A percentile compares a stretch with the other conserved stretches of the same genome.
Conservation (phyloP, 1,140 invertebrate species). For the Acyrthosiphon pisum region DNA sequence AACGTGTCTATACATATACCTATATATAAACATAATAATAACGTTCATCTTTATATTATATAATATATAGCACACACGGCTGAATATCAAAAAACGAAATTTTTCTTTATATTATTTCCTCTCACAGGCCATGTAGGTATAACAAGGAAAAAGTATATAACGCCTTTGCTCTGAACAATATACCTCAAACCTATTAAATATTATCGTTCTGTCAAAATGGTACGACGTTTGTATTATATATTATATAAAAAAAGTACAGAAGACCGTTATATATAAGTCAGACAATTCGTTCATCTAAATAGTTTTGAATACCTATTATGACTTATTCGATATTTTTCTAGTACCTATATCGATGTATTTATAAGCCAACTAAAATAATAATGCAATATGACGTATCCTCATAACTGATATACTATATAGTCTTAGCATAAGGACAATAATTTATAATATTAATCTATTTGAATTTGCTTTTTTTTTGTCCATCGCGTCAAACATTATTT, state of each 20-base stretch:
- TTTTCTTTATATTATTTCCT: neutral
- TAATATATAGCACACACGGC: neutral
- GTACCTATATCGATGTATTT: too few relatives aligned
- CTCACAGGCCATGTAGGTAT: neutral
- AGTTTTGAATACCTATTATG: neutral
- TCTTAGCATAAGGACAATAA: too few relatives aligned
- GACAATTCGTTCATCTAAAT: neutral
- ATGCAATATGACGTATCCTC: too few relatives aligned
- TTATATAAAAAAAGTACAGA: neutral
- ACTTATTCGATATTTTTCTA: neutral
- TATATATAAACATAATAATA: neutral
- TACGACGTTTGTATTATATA: neutral
- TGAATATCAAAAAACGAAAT: conserved; percentile 37
- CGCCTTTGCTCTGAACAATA: neutral
- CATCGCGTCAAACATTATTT: too few relatives aligned
- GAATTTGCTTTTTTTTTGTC: too few relatives aligned
- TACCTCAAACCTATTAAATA: neutral
- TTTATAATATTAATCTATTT: too few relatives aligned
- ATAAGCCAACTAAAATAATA: too few relatives aligned
- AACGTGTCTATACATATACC: neutral
- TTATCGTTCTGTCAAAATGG: neutral
- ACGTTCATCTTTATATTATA: neutral
- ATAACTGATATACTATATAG: too few relatives aligned
- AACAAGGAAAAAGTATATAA: neutral
- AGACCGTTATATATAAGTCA: neutral